Evolutionary conservation across 2,113 vertebrate genomes (phyloP).

Genomic region (Climacteris rufus): DNA sequence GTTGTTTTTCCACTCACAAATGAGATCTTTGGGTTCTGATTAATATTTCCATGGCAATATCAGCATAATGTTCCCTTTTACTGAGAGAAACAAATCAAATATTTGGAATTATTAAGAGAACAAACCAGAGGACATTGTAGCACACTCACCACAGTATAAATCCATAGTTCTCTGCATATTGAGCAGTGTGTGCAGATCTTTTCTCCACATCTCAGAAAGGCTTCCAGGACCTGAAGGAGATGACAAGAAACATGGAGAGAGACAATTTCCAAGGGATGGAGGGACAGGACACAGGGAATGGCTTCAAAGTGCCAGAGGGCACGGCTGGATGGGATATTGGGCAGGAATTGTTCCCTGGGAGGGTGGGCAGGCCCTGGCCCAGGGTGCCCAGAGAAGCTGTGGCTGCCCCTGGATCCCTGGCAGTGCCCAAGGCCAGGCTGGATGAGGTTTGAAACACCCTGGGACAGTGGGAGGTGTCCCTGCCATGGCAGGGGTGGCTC

Average conservation of each 20-base stretch:
- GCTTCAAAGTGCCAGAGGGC: accelerated
- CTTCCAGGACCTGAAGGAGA: background rate
- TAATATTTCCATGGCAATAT: background rate
- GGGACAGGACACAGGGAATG: background rate
- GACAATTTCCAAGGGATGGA: background rate
- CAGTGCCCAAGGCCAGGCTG: background rate
- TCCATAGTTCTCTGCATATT: background rate
- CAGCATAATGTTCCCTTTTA: background rate
- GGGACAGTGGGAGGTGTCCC: background rate
- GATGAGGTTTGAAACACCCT: background rate
- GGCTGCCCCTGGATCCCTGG: background rate
- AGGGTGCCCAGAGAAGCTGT: background rate
- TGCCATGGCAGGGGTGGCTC: background rate
- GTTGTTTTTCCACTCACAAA: background rate
- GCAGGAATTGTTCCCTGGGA: background rate
- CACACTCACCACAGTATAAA: background rate
- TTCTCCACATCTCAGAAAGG: background rate
- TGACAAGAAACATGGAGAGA: background rate
- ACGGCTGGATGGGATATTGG: background rate
- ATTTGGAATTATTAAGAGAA: background rate
- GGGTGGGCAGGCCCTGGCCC: background rate
- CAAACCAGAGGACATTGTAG: background rate
- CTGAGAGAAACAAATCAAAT: background rate
- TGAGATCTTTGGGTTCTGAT: background rate
- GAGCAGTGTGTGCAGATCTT: background rate